These are phyloP conservation scores for Ceyx margarethae DNA, from an alignment of 2,113 vertebrate species.

Conservation along the genomic window DNA sequence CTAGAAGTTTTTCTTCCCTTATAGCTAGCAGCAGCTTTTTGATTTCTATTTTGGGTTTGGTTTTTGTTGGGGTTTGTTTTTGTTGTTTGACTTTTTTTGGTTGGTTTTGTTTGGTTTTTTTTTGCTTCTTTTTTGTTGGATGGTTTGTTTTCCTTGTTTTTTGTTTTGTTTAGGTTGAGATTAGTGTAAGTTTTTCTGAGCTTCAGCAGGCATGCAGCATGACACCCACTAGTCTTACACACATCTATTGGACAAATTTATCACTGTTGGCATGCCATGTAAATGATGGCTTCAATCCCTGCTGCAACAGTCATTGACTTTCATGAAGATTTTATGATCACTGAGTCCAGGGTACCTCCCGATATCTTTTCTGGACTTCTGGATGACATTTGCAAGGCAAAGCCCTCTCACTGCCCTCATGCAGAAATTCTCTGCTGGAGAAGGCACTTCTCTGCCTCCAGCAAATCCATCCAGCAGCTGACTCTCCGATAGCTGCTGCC, in stretches of 20 bases:
- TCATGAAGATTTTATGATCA: slow-evolving; percentile 71
- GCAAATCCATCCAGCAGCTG: slow-evolving; percentile 54
- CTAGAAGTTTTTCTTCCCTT: neutral
- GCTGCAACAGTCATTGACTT: slow-evolving; percentile 60
- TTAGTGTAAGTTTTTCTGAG: slow-evolving; percentile 25
- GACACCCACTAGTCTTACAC: neutral
- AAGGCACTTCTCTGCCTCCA: slow-evolving; percentile 59
- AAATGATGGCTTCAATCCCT: slow-evolving; percentile 54
- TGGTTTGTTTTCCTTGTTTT: neutral
- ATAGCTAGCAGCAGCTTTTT: neutral
- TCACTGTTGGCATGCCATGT: slow-evolving; percentile 19
- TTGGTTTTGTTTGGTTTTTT: neutral
- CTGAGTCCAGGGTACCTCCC: slow-evolving; percentile 11
- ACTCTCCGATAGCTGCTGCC: neutral
- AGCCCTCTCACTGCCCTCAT: slow-evolving; percentile 25
- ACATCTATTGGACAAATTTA: neutral
- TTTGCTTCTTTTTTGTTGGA: no score
- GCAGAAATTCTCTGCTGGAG: slow-evolving; percentile 58
- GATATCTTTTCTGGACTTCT: slow-evolving; percentile 49
- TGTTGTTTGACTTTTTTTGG: neutral
- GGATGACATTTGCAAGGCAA: slow-evolving; percentile 71
- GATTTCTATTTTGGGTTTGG: neutral
- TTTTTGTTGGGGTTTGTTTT: neutral
- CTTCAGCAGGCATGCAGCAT: neutral
- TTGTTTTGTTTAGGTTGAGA: neutral